Evolutionary conservation across 2,797 vertebrate species (phyloP).

Genomic region (Tolypeutes matacus): DNA sequence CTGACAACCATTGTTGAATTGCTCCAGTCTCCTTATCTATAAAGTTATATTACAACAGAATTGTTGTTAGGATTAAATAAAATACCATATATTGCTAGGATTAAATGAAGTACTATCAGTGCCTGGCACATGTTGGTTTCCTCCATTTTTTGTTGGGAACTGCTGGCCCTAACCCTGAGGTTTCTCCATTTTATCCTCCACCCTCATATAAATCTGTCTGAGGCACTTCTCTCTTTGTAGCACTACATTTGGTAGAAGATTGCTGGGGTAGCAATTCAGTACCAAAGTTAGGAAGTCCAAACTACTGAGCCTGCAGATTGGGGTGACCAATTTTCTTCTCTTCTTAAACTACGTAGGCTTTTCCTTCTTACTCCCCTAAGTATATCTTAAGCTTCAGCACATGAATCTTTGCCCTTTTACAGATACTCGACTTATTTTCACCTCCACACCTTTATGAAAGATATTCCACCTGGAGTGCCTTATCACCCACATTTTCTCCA

Average conservation of each 20-base stretch:
- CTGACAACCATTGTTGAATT: not conserved
- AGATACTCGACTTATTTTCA: not conserved
- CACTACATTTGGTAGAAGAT: conserved; percentile 30
- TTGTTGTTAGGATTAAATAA: conserved; percentile 56
- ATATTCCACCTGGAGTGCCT: not conserved
- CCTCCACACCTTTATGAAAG: not conserved
- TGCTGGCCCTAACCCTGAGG: not conserved
- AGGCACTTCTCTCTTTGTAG: not conserved
- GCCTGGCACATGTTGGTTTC: not conserved
- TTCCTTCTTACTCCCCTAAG: conserved; percentile 1
- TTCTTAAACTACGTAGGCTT: not conserved
- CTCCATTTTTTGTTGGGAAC: not conserved
- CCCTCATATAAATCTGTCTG: not conserved
- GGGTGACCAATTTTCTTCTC: not conserved
- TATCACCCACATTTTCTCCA: not conserved
- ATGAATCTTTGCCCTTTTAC: not conserved
- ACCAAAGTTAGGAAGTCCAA: not conserved
- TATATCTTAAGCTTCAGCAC: not conserved
- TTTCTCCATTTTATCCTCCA: not conserved
- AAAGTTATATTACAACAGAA: conserved; percentile 40
- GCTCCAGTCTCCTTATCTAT: conserved; percentile 54
- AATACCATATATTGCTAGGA: not conserved
- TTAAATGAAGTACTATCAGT: conserved; percentile 67
- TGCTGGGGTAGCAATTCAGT: not conserved
- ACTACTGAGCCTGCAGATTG: not conserved